Percentiles rank a stretch among this genome's conserved stretches.
Conservation (phyloP, 2,113 vertebrate genomes). For the mouse (Mus musculus) region GRCm39 chr16:49855001-49855500, state of each 20-base stretch:
- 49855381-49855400: background rate
- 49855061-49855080: background rate
- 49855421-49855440: background rate
- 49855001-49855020: background rate
- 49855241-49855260: background rate
- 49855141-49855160: background rate
- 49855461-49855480: conserved; percentile 33
- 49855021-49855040: background rate
- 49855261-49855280: background rate
- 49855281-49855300: background rate
- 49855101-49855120: conserved; percentile 19
- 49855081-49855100: conserved; percentile 3
- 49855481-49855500: background rate
- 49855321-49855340: background rate
- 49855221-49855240: background rate
- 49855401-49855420: background rate
- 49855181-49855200: background rate
- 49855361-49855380: conserved; percentile 10
- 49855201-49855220: too few species aligned
- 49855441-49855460: background rate
- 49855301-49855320: too few species aligned
- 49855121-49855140: background rate
- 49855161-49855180: background rate
- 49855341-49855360: background rate
- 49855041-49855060: background rate